Percentiles rank a stretch among this genome's conserved stretches.
Evolutionary conservation across 2,888 invertebrate genomes (phyloP).

Genomic region (Spilosoma lubricipeda): DNA sequence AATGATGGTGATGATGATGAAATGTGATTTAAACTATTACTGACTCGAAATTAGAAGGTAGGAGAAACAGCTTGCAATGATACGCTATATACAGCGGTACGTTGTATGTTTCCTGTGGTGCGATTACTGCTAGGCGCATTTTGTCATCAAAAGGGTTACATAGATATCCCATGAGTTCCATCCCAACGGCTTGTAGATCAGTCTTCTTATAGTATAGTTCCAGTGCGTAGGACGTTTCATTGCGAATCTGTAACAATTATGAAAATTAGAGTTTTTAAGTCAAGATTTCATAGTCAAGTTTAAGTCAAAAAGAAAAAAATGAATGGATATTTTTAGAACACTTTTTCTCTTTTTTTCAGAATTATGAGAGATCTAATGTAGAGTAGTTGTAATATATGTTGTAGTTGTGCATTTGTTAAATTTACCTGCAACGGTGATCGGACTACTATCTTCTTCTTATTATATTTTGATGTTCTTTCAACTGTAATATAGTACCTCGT

Average conservation of each 20-base stretch:
- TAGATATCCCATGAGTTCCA: constrained; percentile 88
- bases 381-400: no score
- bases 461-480: constrained; percentile 87
- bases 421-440: constrained; percentile 91
- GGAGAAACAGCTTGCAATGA: constrained; percentile 91
- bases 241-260: constrained; percentile 85
- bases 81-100: constrained; percentile 93
- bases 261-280: not conserved
- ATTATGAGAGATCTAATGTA: not conserved
- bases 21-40: constrained; percentile 58
- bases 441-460: constrained; percentile 87
- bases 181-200: constrained; percentile 88
- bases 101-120: constrained; percentile 90
- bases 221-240: constrained; percentile 91
- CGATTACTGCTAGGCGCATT: constrained; percentile 90
- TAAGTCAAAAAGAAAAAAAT: not conserved
- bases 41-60: constrained; percentile 91
- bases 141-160: constrained; percentile 92
- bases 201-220: constrained; percentile 91
- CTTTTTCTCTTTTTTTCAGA: not conserved
- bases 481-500: constrained; percentile 90
- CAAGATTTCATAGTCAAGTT: no score
- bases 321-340: not conserved
- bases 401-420: not conserved
- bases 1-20: no score